Conservation (phyloP, 1,140 invertebrate genomes). For the Mycetomoellerius zeteki region DNA sequence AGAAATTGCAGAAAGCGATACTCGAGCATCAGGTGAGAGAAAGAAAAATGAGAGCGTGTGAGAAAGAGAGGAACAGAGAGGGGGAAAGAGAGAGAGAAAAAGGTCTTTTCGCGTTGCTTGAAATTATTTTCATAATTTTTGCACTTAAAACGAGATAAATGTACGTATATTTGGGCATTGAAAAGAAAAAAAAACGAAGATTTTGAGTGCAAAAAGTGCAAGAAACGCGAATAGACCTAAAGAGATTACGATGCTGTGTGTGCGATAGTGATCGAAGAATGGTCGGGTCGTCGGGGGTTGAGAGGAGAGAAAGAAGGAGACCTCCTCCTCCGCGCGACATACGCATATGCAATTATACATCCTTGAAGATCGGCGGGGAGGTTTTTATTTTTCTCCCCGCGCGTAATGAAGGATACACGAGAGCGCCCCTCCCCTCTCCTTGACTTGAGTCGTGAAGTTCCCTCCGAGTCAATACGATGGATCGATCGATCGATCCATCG, state of each 20-base stretch:
- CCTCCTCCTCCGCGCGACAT: neutral
- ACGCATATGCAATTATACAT: neutral
- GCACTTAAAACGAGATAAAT: no score
- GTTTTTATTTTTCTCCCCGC: neutral
- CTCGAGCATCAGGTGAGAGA: constrained; percentile 89
- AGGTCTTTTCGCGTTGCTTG: no score
- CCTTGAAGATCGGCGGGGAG: neutral
- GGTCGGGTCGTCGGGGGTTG: constrained; percentile 2
- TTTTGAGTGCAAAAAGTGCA: no score
- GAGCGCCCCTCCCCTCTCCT: no score
- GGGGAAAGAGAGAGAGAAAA: neutral
- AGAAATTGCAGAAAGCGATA: constrained; percentile 90
- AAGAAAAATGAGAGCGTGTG: constrained; percentile 46
- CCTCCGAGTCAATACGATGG: constrained; percentile 15
- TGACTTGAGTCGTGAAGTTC: neutral
- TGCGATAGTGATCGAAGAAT: constrained; percentile 39
- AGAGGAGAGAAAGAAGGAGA: constrained; percentile 6
- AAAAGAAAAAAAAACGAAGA: no score
- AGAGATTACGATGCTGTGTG: constrained; percentile 4
- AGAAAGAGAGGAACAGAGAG: constrained; percentile 29
- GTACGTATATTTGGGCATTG: no score
- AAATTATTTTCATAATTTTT: no score
- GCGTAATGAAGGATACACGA: neutral
- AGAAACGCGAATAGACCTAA: no score
- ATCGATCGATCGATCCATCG: constrained; percentile 49